Base-by-base conservation (phyloP, 2,797 vertebrate species). In the Anguilla megastoma region DNA sequence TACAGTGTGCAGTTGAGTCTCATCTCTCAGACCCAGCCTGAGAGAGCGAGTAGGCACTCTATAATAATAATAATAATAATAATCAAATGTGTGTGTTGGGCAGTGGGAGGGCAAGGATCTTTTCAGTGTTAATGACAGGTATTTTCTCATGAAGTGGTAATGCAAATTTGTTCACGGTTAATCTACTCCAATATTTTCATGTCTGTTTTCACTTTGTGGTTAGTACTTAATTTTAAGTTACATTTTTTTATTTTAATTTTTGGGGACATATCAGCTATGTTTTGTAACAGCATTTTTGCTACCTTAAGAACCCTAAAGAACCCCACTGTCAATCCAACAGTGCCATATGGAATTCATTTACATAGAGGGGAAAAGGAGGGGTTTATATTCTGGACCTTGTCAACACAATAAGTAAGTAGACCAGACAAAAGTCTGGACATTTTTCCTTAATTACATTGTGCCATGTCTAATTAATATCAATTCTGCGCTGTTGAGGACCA, bases 31-130 rank as follows among this genome's bases (percentile, higher is more conserved):
- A 90, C 89, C 91, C 60, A 86, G 88, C 24, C 69, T 48, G 33
- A 89, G 92, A 89, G 91, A 82, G 88, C 84, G 91, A 92, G 92
- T 84, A 89, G 89, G 91, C 92, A 92, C 87, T 90, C 58, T 24
- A 87, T 90, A 91, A 84, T 90, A 88, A 82, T 33, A 0, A 41
- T 41, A 41, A 58, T 58, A 58, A 58, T 58, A 58, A 58, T 58
- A 58, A 58, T 14, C 18, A 18, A 14, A 18, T 60, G 60, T 24
- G 7, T 69, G n/a, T 85, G 84, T 33, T 60, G 52, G n/a, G n/a
- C 10, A 27, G 50, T 33, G 52, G 52, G 52, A 27, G 54, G 30
- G 27, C n/a, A 45, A 21, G 82, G n/a, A 45, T 85, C 12, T 85
- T 76, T 33, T 8, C 12, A 36, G 84, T 33, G 84, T 36, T 56